phyloP scores from a whole-genome alignment of 2,113 vertebrate genomes.

The Tinamus guttatus region DNA sequence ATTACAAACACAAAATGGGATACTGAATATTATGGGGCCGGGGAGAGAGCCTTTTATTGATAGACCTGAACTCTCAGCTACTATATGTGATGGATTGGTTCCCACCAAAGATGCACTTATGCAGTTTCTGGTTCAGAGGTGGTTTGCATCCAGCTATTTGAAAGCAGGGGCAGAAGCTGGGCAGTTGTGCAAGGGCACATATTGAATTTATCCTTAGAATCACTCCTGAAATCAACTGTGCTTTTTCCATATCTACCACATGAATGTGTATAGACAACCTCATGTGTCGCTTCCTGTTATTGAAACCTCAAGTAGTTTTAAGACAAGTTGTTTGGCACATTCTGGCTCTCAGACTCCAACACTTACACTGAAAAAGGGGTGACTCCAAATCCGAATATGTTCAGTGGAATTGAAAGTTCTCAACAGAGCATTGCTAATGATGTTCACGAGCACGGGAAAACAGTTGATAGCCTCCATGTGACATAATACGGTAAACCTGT shows the following conservation, averaged over 20 bases:
- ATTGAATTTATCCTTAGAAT: background rate
- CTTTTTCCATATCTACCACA: background rate
- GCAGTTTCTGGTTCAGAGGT: background rate
- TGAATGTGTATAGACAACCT: background rate
- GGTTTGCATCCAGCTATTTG: background rate
- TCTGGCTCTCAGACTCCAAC: background rate
- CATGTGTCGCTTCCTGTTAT: background rate
- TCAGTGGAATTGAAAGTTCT: conserved; percentile 77
- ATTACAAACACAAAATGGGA: background rate
- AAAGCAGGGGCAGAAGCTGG: background rate
- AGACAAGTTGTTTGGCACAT: background rate
- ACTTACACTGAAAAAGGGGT: conserved; percentile 72
- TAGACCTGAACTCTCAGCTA: background rate
- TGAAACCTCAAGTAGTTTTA: background rate
- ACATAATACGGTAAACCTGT: conserved; percentile 82
- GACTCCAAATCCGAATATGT: conserved; percentile 83
- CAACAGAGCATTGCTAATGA: conserved; percentile 87
- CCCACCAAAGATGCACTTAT: background rate
- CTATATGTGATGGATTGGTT: background rate
- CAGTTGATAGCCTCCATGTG: conserved; percentile 85
- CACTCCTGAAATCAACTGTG: background rate
- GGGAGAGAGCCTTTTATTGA: background rate
- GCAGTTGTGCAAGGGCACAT: background rate
- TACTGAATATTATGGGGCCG: background rate
- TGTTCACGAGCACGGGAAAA: conserved; percentile 84